These are phyloP conservation scores for Apis cerana DNA, from an alignment of 1,140 invertebrate genomes.

Conservation along the genomic window DNA sequence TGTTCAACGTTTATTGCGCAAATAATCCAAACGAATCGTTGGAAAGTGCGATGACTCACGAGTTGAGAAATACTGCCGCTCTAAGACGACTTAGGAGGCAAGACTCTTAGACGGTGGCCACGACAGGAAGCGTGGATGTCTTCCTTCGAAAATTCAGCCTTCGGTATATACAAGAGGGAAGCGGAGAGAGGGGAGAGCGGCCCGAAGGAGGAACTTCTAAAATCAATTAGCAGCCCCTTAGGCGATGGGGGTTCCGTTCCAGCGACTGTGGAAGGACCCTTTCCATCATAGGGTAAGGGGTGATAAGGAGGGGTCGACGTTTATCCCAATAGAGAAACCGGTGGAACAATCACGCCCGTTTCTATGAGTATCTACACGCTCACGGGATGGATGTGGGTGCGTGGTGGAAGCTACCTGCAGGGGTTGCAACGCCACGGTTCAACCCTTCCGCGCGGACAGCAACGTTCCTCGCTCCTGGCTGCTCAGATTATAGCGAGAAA, in stretches of 20 bases:
- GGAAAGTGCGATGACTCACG: too few species aligned
- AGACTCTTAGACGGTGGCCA: constrained; percentile 44
- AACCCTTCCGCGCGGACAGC: constrained; percentile 52
- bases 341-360: constrained; percentile 64
- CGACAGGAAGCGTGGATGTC: constrained; percentile 29
- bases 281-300: constrained; percentile 64
- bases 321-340: constrained; percentile 67
- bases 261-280: constrained; percentile 57
- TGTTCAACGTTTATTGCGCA: too few species aligned
- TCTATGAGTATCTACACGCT: constrained; percentile 47
- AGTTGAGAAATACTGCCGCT: background rate
- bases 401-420: constrained; percentile 12
- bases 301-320: constrained; percentile 65
- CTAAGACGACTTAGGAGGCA: constrained; percentile 57
- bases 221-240: constrained; percentile 72
- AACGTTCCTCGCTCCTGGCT: constrained; percentile 35
- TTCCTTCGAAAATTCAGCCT: constrained; percentile 40
- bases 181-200: constrained; percentile 3
- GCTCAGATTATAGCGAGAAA: constrained; percentile 46
- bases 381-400: background rate
- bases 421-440: constrained; percentile 25
- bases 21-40: too few species aligned
- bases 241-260: constrained; percentile 64
- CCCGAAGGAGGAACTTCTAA: constrained; percentile 67
- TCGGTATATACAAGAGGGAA: constrained; percentile 9